Base-by-base conservation (phyloP, 2,113 vertebrate genomes). In the Dipodomys ordii region DNA sequence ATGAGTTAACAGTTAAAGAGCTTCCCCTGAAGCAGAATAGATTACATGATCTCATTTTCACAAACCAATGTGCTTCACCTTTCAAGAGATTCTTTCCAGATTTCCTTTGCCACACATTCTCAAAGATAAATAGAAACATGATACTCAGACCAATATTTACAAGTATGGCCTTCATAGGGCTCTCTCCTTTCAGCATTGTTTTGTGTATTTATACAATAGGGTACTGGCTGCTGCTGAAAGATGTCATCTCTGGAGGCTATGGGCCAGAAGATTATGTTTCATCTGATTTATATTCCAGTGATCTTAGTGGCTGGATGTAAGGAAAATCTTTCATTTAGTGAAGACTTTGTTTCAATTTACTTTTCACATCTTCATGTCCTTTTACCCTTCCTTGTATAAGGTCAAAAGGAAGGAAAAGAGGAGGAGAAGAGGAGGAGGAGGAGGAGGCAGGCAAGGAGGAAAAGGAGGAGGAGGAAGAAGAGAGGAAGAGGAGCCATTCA, bases 51-150 rank as follows among this genome's bases (percentile, higher is more conserved):
- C 73, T 73, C 44, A 91, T 83, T 92, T 95, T 83, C 72, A 88
- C 74, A 88, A 89, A 25, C 76, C 93, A 96, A 92, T 0, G 0
- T 0, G 27, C 23, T 77, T 84, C 92, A 71, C 6, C 85, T 96
- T 96, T 93, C 89, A 92, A 95, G 83, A 97, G 53, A 77, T 83
- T 71, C 69, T 95, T 89, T 94, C 49, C 44, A 77, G 73, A 78
- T 73, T 94, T 95, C 18, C 87, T 88, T 73, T 94, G 64, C 88
- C 72, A 92, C 49, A 60, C 73, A 60, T 73, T n/a, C 93, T 92
- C 74, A 78, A 93, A 95, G 89, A 93, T 91, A 95, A 97, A 97
- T 84, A 97, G 97, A 97, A 97, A 97, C 88, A 95, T 27, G 91
- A 97, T 12, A 88, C 95, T 89, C 28, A 30, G 92, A 90, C 83